Percentiles rank a stretch among this genome's conserved stretches.
These are phyloP conservation scores for Ctenomys sociabilis DNA, from an alignment of 2,113 vertebrate genomes.

Conservation along the genomic window DNA sequence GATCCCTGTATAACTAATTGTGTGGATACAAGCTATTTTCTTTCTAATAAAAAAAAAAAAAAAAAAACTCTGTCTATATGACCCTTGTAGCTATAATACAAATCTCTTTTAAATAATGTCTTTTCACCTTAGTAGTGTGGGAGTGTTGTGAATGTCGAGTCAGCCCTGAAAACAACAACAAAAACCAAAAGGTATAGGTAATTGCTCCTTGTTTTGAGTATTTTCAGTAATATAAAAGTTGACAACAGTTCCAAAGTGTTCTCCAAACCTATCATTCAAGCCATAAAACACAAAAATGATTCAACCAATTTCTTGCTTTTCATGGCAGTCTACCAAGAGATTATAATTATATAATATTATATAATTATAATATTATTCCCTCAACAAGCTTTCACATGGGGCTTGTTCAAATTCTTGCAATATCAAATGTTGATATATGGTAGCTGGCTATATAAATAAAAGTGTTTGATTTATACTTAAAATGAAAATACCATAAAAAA, in stretches of 20 bases:
- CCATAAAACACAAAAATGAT: neutral
- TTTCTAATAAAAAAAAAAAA: constrained; percentile 32
- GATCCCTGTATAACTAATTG: constrained; percentile 39
- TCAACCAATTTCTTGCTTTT: neutral
- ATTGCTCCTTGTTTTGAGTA: constrained; percentile 1
- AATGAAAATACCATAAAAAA: neutral
- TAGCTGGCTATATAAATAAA: neutral
- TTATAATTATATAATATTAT: neutral
- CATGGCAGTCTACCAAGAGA: neutral
- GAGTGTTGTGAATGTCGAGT: neutral
- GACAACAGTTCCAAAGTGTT: constrained; percentile 19
- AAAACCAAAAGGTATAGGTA: neutral
- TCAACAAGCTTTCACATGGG: neutral
- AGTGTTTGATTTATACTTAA: constrained; percentile 3
- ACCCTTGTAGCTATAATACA: neutral
- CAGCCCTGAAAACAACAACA: constrained; percentile 12
- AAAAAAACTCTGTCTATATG: neutral
- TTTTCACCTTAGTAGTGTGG: constrained; percentile 8
- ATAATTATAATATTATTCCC: neutral
- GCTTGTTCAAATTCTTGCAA: neutral
- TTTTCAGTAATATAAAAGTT: constrained; percentile 44
- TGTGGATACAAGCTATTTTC: neutral
- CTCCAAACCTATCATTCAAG: neutral
- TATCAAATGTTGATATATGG: constrained; percentile 5
- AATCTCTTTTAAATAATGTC: neutral